Evolutionary conservation across 2,113 vertebrate species (phyloP), one percentile per base, ranked within the genome.

Genomic region (Zingel zingel): DNA sequence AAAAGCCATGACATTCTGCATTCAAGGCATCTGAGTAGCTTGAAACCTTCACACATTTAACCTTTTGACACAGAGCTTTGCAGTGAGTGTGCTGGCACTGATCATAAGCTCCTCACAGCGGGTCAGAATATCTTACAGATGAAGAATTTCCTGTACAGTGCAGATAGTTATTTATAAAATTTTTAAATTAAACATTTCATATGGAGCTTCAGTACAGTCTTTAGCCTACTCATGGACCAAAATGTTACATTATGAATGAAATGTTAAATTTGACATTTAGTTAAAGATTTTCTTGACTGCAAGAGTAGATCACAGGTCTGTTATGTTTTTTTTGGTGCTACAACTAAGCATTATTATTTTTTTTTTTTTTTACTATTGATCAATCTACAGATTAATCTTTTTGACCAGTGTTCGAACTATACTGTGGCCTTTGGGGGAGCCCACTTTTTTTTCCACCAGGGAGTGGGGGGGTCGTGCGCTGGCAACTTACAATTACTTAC

Each of bases 1-100:
- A 7, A 71, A 74, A 80, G 65, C 57, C 65, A 18, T 64, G 79
- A 84, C 79, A n/a, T 48, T 72, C 61, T 21, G 25, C 71, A 68
- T 74, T 73, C 14, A 54, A 50, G 11, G 16, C 2, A 15, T 63
- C 71, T 69, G 30, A 80, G 48, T 54, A 11, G 9, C 14, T 47
- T 8, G 4, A 48, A 48, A 39, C 13, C 25, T 16, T 78, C 16
- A 45, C 62, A 81, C 74, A 43, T 84, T 63, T 83, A 64, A 77
- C 51, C 61, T 80, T 33, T 54, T 5, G 12, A 21, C 5, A 0
- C 23, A 3, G 70, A 50, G n/a, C 30, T 61, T 19, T 57, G 36
- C 51, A 2, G 25, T 13, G 6, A 16, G 2, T 6, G 39, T 19
- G 2, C 27, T 58, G 27, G 2, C 0, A 16, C 5, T 19, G 62